These are phyloP conservation scores for Drosophila subquinaria DNA, from an alignment of 2,888 invertebrate genomes.

Conservation along the genomic window DNA sequence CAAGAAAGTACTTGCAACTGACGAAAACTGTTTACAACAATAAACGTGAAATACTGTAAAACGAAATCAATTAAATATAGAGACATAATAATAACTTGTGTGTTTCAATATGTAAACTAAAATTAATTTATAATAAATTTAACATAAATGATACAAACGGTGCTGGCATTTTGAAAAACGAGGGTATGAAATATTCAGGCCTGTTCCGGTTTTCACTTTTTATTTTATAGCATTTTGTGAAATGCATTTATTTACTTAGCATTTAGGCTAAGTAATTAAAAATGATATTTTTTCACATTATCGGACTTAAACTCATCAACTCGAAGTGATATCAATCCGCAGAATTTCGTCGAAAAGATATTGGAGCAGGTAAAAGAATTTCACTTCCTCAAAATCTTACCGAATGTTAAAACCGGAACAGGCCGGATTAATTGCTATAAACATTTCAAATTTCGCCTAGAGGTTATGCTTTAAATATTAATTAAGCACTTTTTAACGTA, in stretches of 20 bases:
- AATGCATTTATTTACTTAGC: no score
- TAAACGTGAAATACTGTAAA: constrained; percentile 53
- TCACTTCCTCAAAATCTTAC: no score
- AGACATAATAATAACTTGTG: constrained; percentile 56
- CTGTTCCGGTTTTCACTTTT: no score
- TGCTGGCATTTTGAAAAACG: background rate
- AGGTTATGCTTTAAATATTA: background rate
- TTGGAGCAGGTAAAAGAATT: no score
- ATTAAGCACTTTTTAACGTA: background rate
- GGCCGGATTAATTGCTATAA: no score
- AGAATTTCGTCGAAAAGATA: no score
- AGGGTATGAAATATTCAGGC: background rate
- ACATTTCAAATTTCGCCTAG: background rate
- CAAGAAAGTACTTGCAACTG: constrained; percentile 36
- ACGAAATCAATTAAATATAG: constrained; percentile 71
- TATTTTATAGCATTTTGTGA: no score
- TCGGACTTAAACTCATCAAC: no score
- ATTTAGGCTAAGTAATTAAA: no score
- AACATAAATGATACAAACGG: constrained; percentile 52
- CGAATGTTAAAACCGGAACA: no score
- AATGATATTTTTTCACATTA: no score
- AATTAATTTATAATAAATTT: constrained; percentile 65
- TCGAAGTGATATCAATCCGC: no score
- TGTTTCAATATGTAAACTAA: constrained; percentile 71
- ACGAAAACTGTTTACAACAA: constrained; percentile 66